Evolutionary conservation across 2,797 vertebrate species (phyloP), one percentile per base, ranked within the genome.

Genomic region (Podargus strigoides): DNA sequence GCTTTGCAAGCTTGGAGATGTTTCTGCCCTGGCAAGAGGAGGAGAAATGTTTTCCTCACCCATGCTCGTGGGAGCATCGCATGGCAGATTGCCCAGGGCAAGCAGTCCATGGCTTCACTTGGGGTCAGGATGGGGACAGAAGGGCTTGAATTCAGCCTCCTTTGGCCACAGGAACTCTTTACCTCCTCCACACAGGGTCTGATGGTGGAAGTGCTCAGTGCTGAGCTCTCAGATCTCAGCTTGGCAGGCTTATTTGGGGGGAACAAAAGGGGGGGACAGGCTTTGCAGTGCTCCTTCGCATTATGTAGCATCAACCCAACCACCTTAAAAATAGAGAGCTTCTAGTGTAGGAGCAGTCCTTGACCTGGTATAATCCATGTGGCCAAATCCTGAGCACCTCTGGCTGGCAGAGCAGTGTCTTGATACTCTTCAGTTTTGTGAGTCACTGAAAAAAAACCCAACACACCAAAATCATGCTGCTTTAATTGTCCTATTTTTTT

Each of bases 291-390:
- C 52, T 70, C 28, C 63, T 83, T 89, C 0, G 1, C 75, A 91
- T 92, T 23, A 85, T 90, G 92, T 95, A 94, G 92, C 94, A 89
- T 96, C 60, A 85, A 94, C 89, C 87, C 68, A 60, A 42, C 36
- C 84, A 94, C 94, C 91, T 92, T 94, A 93, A 91, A 83, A 92
- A 41, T 4, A 56, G 52, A 21, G 64, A 87, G 24, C 16, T 89
- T 85, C 47, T 74, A 34, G 20, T 32, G 4, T 67, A 80, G 87
- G 36, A 73, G 52, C 26, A 73, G 74, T 70, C 34, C 68, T 80
- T 92, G 60, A 77, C n/a, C 52, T 69, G 64, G 28, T 64, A 18
- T 56, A 59, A n/a, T 36, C 55, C 9, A 2, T 20, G 30, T 72
- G 53, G 56, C 72, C 70, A 89, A 90, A 83, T 72, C 64, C 46